A percentile compares a stretch with the other conserved stretches of the same genome.
phyloP scores from a whole-genome alignment of 37 sponge, comb jelly and placozoan genomes.

The Axinella damicornis region DNA sequence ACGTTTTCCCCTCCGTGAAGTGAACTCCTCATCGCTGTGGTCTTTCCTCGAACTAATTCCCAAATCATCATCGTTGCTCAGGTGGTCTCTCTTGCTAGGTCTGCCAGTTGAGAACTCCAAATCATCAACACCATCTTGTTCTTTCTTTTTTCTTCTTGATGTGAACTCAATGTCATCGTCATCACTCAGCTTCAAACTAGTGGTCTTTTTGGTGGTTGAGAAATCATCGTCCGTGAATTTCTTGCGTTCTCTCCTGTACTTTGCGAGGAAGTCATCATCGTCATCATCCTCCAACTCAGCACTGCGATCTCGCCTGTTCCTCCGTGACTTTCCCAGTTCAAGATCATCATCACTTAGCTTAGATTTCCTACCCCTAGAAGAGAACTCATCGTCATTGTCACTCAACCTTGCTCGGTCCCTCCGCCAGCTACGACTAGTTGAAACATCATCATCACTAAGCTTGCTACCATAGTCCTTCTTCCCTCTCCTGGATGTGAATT shows the following conservation, averaged over 20 bases:
- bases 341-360: background rate
- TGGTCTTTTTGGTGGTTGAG: background rate
- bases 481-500: no score
- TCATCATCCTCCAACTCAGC: background rate
- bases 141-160: no score
- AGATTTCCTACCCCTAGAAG: conserved; percentile 11
- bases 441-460: background rate
- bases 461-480: background rate
- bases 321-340: background rate
- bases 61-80: background rate
- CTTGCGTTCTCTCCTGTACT: background rate
- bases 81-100: background rate
- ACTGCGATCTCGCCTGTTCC: background rate
- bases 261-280: background rate
- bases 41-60: no score
- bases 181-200: background rate
- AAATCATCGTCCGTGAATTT: background rate
- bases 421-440: background rate
- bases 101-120: background rate
- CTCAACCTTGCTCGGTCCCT: background rate
- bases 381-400: background rate
- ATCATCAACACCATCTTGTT: background rate
- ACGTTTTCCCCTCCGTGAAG: conserved; percentile 10
- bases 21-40: conserved; percentile 41
- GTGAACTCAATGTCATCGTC: background rate